Base-by-base conservation (phyloP, 2,797 vertebrate species). In the Enteromius unitaeniatus region DNA sequence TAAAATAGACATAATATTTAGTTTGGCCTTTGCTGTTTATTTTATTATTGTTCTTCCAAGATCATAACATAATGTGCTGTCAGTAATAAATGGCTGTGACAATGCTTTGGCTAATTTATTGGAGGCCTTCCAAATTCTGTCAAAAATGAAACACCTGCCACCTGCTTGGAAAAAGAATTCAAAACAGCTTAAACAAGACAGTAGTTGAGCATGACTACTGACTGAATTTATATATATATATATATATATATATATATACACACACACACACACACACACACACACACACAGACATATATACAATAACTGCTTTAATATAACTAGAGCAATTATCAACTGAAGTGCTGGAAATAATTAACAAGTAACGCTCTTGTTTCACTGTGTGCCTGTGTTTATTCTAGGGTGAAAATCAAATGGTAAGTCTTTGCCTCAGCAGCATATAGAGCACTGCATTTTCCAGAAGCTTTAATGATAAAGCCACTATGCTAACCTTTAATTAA, bases 391-490 rank as follows among this genome's bases (percentile, higher is more conserved):
- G 69, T 65, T 74, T 28, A 74, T 60, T 49, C 28, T 64, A 23
- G 49, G 49, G 15, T 80, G 28, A 62, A 81, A 49, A 60, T 73
- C 55, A 37, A 34, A 58, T 81, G 11, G 23, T 60, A 81, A 49
- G 28, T 15, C 37, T 62, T 62, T 19, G 53, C 34, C 31, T 60
- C 13, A 37, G 28, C 17, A 11, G 21, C 37, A 47, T 58, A 58
- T 14, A 58, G 40, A 81, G 68, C 68, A 73, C 15, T 34, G 21
- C 40, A 17, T 49, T 81, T 81, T 17, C 51, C 11, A 13, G 26
- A 49, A 75, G 58, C 79, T 74, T 6, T 60, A 55, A 23, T 65
- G 80, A 82, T 65, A 65, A 81, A 73, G 80, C 28, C 69, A 82
- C 28, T 64, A 37, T 64, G 8, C 26, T 28, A 75, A 51, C 42